phyloP scores from a whole-genome alignment of 30 jellyfish, hydroid and myxozoan species.

The Turritopsis dohrnii region DNA sequence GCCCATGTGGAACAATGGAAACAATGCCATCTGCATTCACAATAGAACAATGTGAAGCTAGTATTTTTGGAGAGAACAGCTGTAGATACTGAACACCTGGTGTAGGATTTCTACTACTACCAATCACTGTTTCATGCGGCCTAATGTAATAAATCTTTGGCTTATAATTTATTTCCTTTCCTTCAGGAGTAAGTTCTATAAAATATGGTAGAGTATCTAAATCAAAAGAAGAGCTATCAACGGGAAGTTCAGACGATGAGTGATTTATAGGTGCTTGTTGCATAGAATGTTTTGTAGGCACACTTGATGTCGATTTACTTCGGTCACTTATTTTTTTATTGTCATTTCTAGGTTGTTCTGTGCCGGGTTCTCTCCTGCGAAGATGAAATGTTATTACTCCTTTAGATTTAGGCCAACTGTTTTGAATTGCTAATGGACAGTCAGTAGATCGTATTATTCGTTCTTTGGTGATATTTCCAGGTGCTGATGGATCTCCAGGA shows the following conservation, averaged over 20 bases:
- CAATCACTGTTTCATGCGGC: constrained; percentile 74
- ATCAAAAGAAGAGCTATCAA: constrained; percentile 26
- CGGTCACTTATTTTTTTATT: constrained; percentile 42
- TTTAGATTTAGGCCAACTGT: constrained; percentile 95
- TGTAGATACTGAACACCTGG: constrained; percentile 70
- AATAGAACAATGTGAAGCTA: constrained; percentile 78
- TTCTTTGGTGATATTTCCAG: constrained; percentile 61
- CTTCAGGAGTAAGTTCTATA: constrained; percentile 66
- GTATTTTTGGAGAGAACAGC: constrained; percentile 56
- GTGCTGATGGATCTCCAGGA: constrained; percentile 74
- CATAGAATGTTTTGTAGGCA: constrained; percentile 19
- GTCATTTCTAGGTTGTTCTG: constrained; percentile 37
- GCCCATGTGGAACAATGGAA: constrained; percentile 76
- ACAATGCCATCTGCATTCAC: constrained; percentile 79
- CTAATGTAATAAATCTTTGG: constrained; percentile 53
- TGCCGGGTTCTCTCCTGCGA: constrained; percentile 50
- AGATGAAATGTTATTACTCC: constrained; percentile 86
- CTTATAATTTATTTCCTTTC: constrained; percentile 36
- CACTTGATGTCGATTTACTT: constrained; percentile 17
- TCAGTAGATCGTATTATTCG: constrained; percentile 68
- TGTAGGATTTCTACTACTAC: constrained; percentile 61
- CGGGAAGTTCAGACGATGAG: constrained; percentile 15
- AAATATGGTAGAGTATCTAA: constrained; percentile 56
- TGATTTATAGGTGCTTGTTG: constrained; percentile 28
- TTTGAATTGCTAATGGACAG: constrained; percentile 91